A percentile compares a stretch with the other conserved stretches of the same genome.
These are phyloP conservation scores for Drosophila heteroneura DNA, from an alignment of 2,888 invertebrate genomes.

Conservation along the genomic window DNA sequence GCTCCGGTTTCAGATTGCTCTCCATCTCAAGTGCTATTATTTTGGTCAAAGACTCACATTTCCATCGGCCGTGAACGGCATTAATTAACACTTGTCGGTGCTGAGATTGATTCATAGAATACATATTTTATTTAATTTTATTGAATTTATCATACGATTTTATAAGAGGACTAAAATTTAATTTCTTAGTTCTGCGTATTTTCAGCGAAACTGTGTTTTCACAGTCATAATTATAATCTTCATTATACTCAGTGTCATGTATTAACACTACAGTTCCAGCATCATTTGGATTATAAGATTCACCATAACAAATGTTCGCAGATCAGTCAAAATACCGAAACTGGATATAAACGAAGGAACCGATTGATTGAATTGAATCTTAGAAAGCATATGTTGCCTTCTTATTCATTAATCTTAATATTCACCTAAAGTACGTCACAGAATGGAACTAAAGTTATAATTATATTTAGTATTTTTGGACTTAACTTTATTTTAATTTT, in stretches of 20 bases:
- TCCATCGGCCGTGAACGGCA: slow-evolving; percentile 8
- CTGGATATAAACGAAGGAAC: neutral
- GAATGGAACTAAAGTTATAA: neutral
- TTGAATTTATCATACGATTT: slow-evolving; percentile 13
- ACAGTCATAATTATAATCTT: neutral
- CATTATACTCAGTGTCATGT: neutral
- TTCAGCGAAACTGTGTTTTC: neutral
- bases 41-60: slow-evolving; percentile 55
- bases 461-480: neutral
- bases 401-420: neutral
- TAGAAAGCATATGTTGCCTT: neutral
- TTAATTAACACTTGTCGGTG: slow-evolving; percentile 39
- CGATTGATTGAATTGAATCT: neutral
- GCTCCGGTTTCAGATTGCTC: slow-evolving; percentile 27
- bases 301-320: neutral
- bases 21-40: slow-evolving; percentile 55
- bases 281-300: neutral
- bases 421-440: rapidly evolving
- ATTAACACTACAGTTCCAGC: neutral
- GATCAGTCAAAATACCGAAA: neutral
- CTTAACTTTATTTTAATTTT: neutral
- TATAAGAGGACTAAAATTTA: neutral
- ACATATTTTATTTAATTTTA: slow-evolving; percentile 7
- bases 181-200: neutral
- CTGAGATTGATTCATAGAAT: slow-evolving; percentile 31